Percentiles rank a stretch among this genome's conserved stretches.
These are phyloP conservation scores for Xanthorhoe spadicearia DNA, from an alignment of 2,888 invertebrate species.

Conservation along the genomic window DNA sequence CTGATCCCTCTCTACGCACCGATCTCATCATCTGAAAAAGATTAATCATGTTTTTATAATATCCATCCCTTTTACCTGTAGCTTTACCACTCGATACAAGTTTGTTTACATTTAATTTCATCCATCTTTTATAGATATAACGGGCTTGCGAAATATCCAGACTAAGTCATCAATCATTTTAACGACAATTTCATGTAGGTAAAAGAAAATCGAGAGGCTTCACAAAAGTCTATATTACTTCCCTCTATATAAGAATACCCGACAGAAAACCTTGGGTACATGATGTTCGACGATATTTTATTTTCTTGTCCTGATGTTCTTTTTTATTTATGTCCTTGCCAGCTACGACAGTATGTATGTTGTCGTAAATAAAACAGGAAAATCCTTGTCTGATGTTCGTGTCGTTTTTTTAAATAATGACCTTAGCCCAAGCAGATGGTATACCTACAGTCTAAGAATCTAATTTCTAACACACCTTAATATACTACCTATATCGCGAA, in stretches of 20 bases:
- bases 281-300: constrained; percentile 44
- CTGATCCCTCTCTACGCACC: constrained; percentile 2
- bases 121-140: constrained; percentile 29
- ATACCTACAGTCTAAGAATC: background rate
- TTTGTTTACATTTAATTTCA: constrained; percentile 26
- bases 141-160: constrained; percentile 17
- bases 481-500: too few species aligned
- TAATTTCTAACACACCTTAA: too few species aligned
- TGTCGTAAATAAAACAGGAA: constrained; percentile 50
- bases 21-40: constrained; percentile 38
- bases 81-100: constrained; percentile 2
- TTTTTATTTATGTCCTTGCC: constrained; percentile 51
- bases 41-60: constrained; percentile 5
- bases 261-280: constrained; percentile 33
- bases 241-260: constrained; percentile 13
- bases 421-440: background rate
- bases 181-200: constrained; percentile 21
- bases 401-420: constrained; percentile 34
- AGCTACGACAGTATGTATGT: constrained; percentile 39
- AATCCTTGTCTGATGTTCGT: constrained; percentile 36
- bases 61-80: background rate
- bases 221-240: constrained; percentile 17
- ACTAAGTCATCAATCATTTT: constrained; percentile 32
- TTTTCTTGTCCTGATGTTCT: constrained; percentile 44
- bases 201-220: constrained; percentile 20